Conservation (phyloP, 2,113 vertebrate species). For the Fulica atra region DNA sequence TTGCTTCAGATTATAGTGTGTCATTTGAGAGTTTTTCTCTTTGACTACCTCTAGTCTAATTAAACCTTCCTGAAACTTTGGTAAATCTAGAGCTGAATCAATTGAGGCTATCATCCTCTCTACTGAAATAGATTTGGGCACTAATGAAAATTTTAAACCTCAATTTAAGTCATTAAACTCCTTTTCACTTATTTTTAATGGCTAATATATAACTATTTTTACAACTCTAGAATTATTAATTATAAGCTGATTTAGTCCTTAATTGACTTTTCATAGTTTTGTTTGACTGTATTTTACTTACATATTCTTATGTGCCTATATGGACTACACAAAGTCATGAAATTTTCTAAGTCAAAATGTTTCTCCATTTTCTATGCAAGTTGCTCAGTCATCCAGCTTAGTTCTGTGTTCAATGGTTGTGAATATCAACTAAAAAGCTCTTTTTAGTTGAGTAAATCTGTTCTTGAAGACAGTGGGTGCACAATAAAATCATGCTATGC, state of each 20-base stretch:
- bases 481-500: neutral
- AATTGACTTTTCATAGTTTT: neutral
- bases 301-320: neutral
- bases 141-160: conserved; percentile 52
- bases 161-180: neutral
- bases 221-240: conserved; percentile 12
- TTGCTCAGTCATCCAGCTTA: neutral
- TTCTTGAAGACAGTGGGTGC: neutral
- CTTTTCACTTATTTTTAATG: conserved; percentile 31
- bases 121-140: neutral
- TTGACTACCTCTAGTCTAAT: neutral
- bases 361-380: neutral
- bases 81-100: conserved; percentile 13
- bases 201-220: conserved; percentile 16
- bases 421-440: neutral
- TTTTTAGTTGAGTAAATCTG: neutral
- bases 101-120: neutral
- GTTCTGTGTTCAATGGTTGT: neutral
- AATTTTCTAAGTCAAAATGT: neutral
- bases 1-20: neutral
- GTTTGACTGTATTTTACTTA: neutral
- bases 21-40: neutral
- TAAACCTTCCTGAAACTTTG: conserved; percentile 6
- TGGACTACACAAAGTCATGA: neutral
- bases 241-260: neutral